A percentile compares a stretch with the other conserved stretches of the same genome.
These are phyloP conservation scores for Siniperca knerii DNA, from an alignment of 2,113 vertebrate genomes.

Conservation along the genomic window DNA sequence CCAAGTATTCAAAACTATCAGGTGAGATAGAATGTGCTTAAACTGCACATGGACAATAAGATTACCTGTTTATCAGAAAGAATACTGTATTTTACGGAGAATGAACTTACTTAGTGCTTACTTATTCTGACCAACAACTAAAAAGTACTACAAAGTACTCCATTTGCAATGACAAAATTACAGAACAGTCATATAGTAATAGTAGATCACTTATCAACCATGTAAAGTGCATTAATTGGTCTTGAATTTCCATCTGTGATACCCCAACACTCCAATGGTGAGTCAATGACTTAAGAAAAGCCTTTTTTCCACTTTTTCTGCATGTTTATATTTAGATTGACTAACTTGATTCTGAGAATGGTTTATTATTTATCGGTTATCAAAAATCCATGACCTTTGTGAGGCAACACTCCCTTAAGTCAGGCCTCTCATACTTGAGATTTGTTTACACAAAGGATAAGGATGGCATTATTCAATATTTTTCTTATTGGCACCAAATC, in stretches of 20 bases:
- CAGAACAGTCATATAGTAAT: background rate
- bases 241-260: background rate
- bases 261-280: no score
- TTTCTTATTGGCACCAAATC: no score
- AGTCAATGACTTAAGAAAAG: background rate
- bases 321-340: no score
- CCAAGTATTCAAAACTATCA: conserved; percentile 91
- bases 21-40: conserved; percentile 78
- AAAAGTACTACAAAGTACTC: background rate
- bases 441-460: no score
- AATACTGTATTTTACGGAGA: background rate
- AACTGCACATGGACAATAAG: background rate
- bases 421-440: no score
- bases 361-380: no score
- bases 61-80: background rate
- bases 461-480: no score
- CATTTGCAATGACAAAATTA: background rate
- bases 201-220: background rate
- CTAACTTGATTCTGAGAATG: no score
- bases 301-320: no score
- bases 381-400: no score
- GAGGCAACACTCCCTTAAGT: no score
- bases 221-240: background rate
- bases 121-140: background rate
- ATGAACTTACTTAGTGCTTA: background rate